These are phyloP conservation scores for Corythornis leucogaster DNA, from an alignment of 2,797 vertebrate species.

Conservation along the genomic window DNA sequence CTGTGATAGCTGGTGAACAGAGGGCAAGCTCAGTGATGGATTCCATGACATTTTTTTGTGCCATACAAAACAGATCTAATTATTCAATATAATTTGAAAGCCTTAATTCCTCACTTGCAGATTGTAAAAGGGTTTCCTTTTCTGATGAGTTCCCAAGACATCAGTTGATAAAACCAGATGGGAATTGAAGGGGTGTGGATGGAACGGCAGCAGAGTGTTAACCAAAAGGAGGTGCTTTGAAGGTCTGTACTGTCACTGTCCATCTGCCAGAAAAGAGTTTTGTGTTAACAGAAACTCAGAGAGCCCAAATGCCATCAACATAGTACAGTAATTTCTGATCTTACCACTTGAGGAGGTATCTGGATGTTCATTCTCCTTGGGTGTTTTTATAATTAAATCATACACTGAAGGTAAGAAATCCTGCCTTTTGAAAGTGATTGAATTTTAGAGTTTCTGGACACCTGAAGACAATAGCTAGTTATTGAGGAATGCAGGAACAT, in stretches of 20 bases:
- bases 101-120: not conserved
- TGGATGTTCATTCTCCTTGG: not conserved
- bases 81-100: not conserved
- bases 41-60: not conserved
- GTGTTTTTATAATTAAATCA: not conserved
- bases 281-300: not conserved
- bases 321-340: not conserved
- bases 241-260: not conserved
- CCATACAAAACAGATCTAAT: not conserved
- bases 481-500: not conserved
- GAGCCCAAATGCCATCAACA: not conserved
- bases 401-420: not conserved
- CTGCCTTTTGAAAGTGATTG: not conserved
- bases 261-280: not conserved
- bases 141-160: not conserved
- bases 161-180: not conserved
- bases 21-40: not conserved
- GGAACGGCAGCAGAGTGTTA: not conserved
- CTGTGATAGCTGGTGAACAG: not conserved
- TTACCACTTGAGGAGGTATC: not conserved
- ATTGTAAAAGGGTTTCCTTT: not conserved
- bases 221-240: not conserved
- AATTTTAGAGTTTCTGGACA: not conserved
- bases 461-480: not conserved
- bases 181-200: not conserved